Conservation (phyloP, 23 tunicate species). For the Trididemnum clinides region DNA sequence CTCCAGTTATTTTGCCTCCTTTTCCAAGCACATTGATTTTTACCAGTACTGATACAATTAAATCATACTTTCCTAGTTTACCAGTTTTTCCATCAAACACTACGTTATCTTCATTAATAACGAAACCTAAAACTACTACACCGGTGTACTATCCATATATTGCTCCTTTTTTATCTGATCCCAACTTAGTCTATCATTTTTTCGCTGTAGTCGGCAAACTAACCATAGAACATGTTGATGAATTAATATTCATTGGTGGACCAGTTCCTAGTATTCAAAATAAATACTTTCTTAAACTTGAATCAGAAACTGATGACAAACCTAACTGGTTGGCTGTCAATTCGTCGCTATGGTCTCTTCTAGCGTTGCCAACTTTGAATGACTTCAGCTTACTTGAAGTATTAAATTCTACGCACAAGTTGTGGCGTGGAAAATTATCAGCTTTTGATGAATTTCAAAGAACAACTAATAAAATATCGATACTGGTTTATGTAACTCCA, state of each 20-base stretch:
- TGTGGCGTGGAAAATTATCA: slow-evolving; percentile 62
- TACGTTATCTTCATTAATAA: too few relatives aligned
- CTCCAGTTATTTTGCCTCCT: too few relatives aligned
- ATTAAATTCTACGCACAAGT: slow-evolving; percentile 44
- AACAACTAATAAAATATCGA: slow-evolving; percentile 14
- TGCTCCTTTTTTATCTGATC: background rate
- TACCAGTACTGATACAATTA: too few relatives aligned
- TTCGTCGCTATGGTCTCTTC: slow-evolving; percentile 5
- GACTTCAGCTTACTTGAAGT: slow-evolving; percentile 27
- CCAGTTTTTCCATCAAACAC: too few relatives aligned
- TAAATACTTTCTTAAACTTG: background rate
- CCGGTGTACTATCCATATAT: too few relatives aligned
- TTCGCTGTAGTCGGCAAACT: background rate
- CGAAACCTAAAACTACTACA: too few relatives aligned
- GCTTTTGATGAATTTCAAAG: slow-evolving; percentile 23
- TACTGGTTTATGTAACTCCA: slow-evolving; percentile 5
- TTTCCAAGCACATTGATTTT: too few relatives aligned
- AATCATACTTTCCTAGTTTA: too few relatives aligned
- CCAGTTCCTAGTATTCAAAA: background rate
- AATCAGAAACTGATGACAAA: background rate
- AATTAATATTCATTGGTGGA: background rate
- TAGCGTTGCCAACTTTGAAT: slow-evolving; percentile 35
- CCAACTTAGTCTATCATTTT: background rate
- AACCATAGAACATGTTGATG: background rate
- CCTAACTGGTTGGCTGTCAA: slow-evolving; percentile 57